Evolutionary conservation across 2,113 vertebrate genomes (phyloP).

Genomic region (Picathartes gymnocephalus): DNA sequence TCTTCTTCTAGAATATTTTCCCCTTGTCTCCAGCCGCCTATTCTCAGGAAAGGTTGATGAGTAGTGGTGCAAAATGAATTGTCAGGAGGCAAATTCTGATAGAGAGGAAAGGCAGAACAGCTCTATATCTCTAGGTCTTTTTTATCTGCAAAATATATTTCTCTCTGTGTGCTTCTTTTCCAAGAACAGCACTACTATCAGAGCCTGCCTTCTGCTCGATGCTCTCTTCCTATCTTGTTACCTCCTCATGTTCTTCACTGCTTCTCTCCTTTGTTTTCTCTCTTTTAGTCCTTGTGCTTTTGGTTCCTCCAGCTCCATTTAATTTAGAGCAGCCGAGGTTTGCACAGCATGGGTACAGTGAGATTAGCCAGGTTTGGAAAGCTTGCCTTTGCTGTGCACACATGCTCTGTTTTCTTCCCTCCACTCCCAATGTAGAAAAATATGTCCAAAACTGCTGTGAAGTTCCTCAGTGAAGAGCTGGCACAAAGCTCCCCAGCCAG

Average conservation of each 20-base stretch:
- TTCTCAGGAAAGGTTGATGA: not conserved
- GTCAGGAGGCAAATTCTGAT: not conserved
- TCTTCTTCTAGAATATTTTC: not conserved
- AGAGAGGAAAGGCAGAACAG: not conserved
- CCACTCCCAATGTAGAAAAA: not conserved
- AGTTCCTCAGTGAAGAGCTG: conserved; percentile 30
- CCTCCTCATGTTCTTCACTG: not conserved
- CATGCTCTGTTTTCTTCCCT: conserved; percentile 1
- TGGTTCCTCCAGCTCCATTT: not conserved
- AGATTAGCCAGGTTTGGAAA: conserved; percentile 31
- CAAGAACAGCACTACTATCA: not conserved
- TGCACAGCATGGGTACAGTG: not conserved
- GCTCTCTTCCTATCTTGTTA: not conserved
- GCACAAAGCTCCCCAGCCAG: conserved; percentile 3
- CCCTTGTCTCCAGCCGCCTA: not conserved
- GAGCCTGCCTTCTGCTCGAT: not conserved
- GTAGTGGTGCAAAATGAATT: not conserved
- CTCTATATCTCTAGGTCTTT: not conserved
- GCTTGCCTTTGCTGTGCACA: conserved; percentile 5
- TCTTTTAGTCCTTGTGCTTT: not conserved
- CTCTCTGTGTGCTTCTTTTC: not conserved
- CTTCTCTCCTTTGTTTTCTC: not conserved
- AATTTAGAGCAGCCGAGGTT: not conserved
- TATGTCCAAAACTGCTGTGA: conserved; percentile 31
- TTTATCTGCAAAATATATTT: not conserved